Conservation (phyloP, 2,113 vertebrate genomes). For the Gobiocypris rarus region DNA sequence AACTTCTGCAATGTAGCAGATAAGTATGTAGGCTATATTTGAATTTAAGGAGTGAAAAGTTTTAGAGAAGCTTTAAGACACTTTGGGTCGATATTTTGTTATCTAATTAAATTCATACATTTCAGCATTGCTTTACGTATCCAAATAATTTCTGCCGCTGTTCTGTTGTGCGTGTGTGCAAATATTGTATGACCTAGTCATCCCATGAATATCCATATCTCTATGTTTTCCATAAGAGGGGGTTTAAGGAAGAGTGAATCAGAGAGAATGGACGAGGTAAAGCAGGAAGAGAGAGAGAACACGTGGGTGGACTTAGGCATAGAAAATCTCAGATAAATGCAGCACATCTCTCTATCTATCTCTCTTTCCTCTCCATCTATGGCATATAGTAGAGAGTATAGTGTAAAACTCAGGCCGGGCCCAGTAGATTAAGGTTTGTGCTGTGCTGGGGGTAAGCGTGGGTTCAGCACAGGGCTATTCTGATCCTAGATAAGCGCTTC, state of each 20-base stretch:
- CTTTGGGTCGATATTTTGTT: background rate
- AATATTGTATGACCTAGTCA: conserved; percentile 3
- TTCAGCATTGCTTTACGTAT: background rate
- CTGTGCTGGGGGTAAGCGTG: conserved; percentile 39
- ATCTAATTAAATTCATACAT: background rate
- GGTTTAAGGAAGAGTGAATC: conserved; percentile 45
- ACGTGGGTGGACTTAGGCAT: conserved; percentile 37
- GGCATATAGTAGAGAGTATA: conserved; percentile 46
- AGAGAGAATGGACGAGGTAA: background rate
- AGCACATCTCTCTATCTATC: conserved; percentile 24
- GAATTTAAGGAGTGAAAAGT: background rate
- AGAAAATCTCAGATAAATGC: conserved; percentile 44
- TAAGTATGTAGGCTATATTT: background rate
- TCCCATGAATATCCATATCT: conserved; percentile 49
- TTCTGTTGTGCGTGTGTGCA: conserved; percentile 36
- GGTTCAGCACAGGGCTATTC: conserved; percentile 51
- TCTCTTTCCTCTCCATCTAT: conserved; percentile 45
- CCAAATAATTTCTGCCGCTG: background rate
- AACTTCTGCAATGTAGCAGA: too few relatives aligned
- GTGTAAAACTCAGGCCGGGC: background rate
- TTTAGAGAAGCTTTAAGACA: background rate
- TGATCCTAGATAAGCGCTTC: conserved; percentile 53
- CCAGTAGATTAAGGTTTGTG: conserved; percentile 30
- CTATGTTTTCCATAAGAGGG: conserved; percentile 49
- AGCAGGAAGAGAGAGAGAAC: conserved; percentile 32